These are phyloP conservation scores for Zoanthus solanderi DNA, from an alignment of 92 coral and sea anemone genomes.

Conservation along the genomic window DNA sequence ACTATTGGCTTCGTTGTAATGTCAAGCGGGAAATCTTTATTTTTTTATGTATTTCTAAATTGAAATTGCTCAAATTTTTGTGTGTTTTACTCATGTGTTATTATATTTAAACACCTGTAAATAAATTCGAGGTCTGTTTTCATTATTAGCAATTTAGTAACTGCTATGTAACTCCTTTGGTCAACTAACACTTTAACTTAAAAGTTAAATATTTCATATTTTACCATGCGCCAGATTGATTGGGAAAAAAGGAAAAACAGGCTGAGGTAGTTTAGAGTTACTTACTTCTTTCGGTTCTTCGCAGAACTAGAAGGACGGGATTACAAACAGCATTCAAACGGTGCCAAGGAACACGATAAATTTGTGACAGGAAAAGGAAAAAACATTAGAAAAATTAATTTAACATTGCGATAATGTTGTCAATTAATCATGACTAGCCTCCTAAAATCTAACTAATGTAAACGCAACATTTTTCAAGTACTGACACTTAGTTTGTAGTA, in stretches of 20 bases:
- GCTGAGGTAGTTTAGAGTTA: not conserved
- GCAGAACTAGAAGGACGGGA: not conserved
- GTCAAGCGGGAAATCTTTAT: too few species aligned
- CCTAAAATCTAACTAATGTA: not conserved
- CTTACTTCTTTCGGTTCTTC: not conserved
- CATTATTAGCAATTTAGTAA: too few species aligned
- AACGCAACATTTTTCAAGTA: not conserved
- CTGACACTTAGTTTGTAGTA: not conserved
- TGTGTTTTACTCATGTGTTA: too few species aligned
- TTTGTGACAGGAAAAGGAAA: not conserved
- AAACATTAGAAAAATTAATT: not conserved
- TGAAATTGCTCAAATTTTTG: too few species aligned
- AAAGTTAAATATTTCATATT: not conserved
- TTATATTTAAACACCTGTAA: too few species aligned
- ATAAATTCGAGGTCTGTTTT: too few species aligned
- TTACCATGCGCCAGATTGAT: not conserved
- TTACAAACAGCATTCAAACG: not conserved
- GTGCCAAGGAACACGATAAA: not conserved
- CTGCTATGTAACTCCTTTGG: not conserved
- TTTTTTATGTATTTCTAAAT: too few species aligned
- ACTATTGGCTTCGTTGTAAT: too few species aligned
- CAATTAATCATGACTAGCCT: not conserved
- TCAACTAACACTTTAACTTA: not conserved
- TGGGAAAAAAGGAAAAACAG: not conserved
- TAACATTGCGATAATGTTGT: not conserved